These are phyloP conservation scores for Thelaira solivaga DNA, from an alignment of 2,888 invertebrate genomes.

Conservation along the genomic window DNA sequence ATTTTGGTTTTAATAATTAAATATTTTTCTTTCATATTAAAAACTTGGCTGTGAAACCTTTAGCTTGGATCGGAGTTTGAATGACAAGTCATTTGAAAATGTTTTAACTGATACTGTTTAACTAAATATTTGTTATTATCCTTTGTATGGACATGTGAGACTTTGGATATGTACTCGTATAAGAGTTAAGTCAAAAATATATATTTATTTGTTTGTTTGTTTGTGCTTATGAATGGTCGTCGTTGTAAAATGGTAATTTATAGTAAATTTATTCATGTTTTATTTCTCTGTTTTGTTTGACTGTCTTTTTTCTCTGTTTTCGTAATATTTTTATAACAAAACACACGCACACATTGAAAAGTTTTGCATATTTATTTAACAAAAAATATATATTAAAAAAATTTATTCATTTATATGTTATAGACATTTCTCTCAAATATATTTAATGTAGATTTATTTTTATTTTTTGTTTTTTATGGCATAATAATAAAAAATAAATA, in stretches of 20 bases:
- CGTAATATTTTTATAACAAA: constrained; percentile 3
- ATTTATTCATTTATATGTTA: constrained; percentile 37
- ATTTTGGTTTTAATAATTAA: no score
- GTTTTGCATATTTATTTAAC: constrained; percentile 20
- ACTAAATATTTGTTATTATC: constrained; percentile 25
- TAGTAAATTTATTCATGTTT: constrained; percentile 63
- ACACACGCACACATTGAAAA: not conserved
- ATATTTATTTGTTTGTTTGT: constrained; percentile 30
- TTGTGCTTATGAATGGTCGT: constrained; percentile 38
- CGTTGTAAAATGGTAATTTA: constrained; percentile 62
- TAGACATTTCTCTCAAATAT: constrained; percentile 40
- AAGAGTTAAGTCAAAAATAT: not conserved
- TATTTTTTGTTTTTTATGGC: constrained; percentile 3
- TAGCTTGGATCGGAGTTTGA: no score
- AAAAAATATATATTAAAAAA: no score
- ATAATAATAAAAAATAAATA: constrained; percentile 7
- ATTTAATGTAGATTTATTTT: constrained; percentile 54
- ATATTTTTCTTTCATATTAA: no score
- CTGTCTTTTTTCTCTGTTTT: not conserved
- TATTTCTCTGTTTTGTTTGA: constrained; percentile 36
- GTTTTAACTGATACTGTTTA: not conserved
- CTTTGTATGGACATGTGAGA: constrained; percentile 6
- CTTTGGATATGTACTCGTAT: not conserved
- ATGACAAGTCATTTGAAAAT: no score
- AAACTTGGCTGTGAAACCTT: no score